Evolutionary conservation across 2,888 invertebrate species (phyloP).

Genomic region (Melipona bicolor): DNA sequence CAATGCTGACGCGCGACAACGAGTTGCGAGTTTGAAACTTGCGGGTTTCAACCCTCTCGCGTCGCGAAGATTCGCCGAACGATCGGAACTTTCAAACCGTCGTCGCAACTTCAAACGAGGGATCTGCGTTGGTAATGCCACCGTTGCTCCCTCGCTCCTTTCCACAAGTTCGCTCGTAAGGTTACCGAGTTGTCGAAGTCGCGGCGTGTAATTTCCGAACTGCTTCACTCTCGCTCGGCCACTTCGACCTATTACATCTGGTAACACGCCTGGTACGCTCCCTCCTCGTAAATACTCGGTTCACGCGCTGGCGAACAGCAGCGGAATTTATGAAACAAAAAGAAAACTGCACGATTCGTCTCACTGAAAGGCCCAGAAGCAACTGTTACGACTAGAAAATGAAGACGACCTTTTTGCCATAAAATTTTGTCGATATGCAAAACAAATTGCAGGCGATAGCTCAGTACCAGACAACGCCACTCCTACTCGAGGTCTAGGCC

Average conservation of each 20-base stretch:
- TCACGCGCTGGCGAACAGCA: not conserved
- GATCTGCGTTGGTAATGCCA: constrained; percentile 36
- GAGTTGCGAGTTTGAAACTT: not conserved
- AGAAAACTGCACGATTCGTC: too few relatives aligned
- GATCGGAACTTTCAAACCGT: constrained; percentile 10
- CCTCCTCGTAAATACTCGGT: not conserved
- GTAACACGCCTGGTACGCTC: not conserved
- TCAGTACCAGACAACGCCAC: too few relatives aligned
- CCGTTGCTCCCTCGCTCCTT: not conserved
- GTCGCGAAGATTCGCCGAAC: constrained; percentile 15
- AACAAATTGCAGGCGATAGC: too few relatives aligned
- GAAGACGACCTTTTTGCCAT: too few relatives aligned
- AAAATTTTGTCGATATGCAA: too few relatives aligned
- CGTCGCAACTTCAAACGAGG: constrained; percentile 25
- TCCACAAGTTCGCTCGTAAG: constrained; percentile 10
- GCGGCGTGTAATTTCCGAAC: constrained; percentile 2
- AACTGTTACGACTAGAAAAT: too few relatives aligned
- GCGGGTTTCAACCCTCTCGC: not conserved
- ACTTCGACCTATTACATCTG: not conserved
- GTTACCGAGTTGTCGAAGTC: constrained; percentile 25
- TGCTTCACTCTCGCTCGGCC: not conserved
- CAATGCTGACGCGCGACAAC: not conserved
- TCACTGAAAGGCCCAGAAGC: too few relatives aligned
- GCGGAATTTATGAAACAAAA: not conserved
- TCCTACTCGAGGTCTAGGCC: too few relatives aligned